A percentile compares a stretch with the other conserved stretches of the same genome.
These are phyloP conservation scores for Rana temporaria DNA, from an alignment of 2,113 vertebrate species.

Conservation along the genomic window DNA sequence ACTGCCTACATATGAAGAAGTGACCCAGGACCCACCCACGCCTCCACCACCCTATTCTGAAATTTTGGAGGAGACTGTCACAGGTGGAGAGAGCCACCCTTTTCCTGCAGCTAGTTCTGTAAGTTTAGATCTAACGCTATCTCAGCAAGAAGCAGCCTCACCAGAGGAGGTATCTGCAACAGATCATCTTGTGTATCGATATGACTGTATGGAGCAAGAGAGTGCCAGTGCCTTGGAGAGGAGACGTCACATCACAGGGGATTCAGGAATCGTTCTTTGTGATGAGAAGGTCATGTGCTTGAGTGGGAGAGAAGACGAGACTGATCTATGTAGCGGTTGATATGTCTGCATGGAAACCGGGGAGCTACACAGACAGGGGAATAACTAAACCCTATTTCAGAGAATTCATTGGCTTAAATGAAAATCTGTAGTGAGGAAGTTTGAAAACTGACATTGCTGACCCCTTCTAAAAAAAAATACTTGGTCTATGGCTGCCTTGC, in stretches of 20 bases:
- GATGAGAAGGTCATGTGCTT: slow-evolving; percentile 69
- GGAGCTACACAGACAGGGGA: not conserved
- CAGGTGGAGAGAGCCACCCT: not conserved
- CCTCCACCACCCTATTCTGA: slow-evolving; percentile 82
- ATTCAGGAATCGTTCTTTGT: slow-evolving; percentile 83
- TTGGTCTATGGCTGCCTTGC: slow-evolving; percentile 38
- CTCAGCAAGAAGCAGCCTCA: not conserved
- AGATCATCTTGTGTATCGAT: not conserved
- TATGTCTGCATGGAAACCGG: not conserved
- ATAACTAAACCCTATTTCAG: not conserved
- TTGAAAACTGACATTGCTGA: too few species aligned
- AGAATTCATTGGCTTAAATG: too few species aligned
- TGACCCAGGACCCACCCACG: slow-evolving; percentile 79
- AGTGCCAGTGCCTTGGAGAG: slow-evolving; percentile 62
- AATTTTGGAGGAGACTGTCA: slow-evolving; percentile 60
- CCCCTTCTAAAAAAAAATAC: too few species aligned
- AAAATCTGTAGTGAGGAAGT: too few species aligned
- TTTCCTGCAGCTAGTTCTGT: not conserved
- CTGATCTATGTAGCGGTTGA: not conserved
- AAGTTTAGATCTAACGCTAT: not conserved
- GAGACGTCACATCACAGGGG: slow-evolving; percentile 78
- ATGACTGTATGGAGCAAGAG: slow-evolving; percentile 57
- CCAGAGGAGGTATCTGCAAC: not conserved
- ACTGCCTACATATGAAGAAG: slow-evolving; percentile 82
- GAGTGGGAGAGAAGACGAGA: slow-evolving; percentile 33